Base-by-base conservation (phyloP, 1,140 invertebrate species). In the Adelges cooleyi region DNA sequence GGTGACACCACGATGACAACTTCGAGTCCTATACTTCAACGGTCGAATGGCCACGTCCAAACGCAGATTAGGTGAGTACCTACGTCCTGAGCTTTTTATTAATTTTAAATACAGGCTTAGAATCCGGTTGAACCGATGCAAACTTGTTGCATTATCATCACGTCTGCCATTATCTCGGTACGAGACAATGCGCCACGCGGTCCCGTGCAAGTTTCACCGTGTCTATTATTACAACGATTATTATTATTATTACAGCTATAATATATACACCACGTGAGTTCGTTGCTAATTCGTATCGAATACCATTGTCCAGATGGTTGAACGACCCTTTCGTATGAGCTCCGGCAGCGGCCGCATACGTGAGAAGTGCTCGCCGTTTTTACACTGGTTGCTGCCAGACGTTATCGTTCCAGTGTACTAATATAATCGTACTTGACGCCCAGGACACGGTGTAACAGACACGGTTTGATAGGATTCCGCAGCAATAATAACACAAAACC, bases 1-100 rank as follows among this genome's bases (percentile, higher is more conserved):
- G 70, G 73, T 72, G 72, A 73, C 69, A 73, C 72, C 67, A 76
- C 72, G 51, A 75, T 72, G 76, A 77, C 73, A 69, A 73, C 74
- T 48, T 80, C 75, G 74, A 75, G 76, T 69, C 74, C 72, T 52
- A 70, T 17, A n/a, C 59, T 48, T 65, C 70, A 68, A 73, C 72
- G 72, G 72, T 69, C 65, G 38, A 70, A 59, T 49, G 68, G 59
- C 66, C 69, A 54, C 71, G 74, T 78, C 66, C 73, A 75, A 51
- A 71, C 75, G 9, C 56, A 62, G 8, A 62, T 62, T 18, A 62
- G 56, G 56, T 62, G n/a, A 20, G 56, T 48, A 9, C 29, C 5
- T 33, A 25, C 1, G 22, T 38, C 1, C 20, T 11, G 5, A 27
- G 9, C 23, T 22, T 23, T 15, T 42, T 49, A 22, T 49, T 42